Evolutionary conservation across 35 echinoderm and acorn worm species (phyloP).

Genomic region (Lytechinus pictus): DNA sequence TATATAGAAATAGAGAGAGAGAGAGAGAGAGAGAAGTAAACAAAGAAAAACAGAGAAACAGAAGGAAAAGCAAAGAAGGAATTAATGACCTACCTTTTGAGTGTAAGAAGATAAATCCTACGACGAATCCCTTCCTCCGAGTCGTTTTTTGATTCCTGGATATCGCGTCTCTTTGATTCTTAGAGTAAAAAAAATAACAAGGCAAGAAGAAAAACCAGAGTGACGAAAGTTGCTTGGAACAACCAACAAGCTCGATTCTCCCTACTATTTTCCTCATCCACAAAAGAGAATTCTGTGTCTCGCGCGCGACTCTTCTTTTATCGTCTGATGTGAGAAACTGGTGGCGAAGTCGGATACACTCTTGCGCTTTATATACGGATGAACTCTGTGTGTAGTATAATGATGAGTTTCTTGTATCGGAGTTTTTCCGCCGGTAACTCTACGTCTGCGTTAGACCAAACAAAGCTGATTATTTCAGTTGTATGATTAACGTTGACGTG

Average conservation of each 20-base stretch:
- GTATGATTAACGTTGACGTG: neutral
- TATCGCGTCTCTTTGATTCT: neutral
- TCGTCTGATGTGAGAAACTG: neutral
- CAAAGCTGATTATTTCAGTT: neutral
- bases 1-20: too few species aligned
- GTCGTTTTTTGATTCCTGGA: neutral
- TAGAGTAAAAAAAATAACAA: neutral
- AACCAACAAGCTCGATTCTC: neutral
- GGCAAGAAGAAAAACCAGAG: neutral
- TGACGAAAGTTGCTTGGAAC: neutral
- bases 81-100: neutral
- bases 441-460: neutral
- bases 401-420: neutral
- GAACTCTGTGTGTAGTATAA: neutral
- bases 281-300: neutral
- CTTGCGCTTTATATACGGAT: neutral
- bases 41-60: too few species aligned
- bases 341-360: neutral
- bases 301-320: neutral
- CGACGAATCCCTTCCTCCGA: neutral
- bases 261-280: neutral
- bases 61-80: too few species aligned
- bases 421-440: neutral
- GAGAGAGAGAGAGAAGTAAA: too few species aligned
- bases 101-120: neutral